Percentiles rank a stretch among this genome's conserved stretches.
Conservation (phyloP, 2,888 invertebrate genomes). For the Spodoptera picta region DNA sequence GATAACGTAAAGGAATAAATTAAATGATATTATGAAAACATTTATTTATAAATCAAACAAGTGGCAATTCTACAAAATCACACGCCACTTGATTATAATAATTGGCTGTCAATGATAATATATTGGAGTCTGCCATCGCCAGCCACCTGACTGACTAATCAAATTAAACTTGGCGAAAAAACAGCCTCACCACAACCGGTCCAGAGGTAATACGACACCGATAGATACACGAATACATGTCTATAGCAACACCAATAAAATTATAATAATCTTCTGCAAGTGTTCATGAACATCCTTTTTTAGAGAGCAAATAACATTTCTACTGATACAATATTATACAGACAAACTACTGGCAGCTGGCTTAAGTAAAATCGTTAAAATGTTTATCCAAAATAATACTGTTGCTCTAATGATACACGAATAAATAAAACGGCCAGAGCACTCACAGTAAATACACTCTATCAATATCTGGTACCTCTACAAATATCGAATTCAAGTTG, state of each 20-base stretch:
- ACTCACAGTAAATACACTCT: constrained; percentile 24
- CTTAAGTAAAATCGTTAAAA: background rate
- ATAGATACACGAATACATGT: constrained; percentile 10
- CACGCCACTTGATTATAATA: constrained; percentile 41
- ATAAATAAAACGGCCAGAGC: constrained; percentile 12
- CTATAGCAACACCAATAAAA: constrained; percentile 2
- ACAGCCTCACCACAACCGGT: constrained; percentile 42
- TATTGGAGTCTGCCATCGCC: constrained; percentile 21
- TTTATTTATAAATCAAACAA: constrained; percentile 24
- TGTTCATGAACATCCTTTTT: background rate
- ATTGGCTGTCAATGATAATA: constrained; percentile 41
- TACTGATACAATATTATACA: background rate
- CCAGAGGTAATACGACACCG: constrained; percentile 41
- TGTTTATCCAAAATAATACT: background rate
- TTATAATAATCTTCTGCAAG: background rate
- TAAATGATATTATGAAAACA: constrained; percentile 13
- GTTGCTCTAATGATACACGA: constrained; percentile 1
- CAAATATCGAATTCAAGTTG: constrained; percentile 21
- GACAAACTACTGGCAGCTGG: background rate
- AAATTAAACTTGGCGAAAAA: constrained; percentile 39
- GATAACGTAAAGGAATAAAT: background rate
- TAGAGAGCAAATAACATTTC: background rate
- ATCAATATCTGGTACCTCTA: constrained; percentile 18
- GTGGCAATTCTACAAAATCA: constrained; percentile 26
- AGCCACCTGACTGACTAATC: constrained; percentile 45